These are phyloP conservation scores for Penelope pileata DNA, from an alignment of 2,113 vertebrate species.

Conservation along the genomic window DNA sequence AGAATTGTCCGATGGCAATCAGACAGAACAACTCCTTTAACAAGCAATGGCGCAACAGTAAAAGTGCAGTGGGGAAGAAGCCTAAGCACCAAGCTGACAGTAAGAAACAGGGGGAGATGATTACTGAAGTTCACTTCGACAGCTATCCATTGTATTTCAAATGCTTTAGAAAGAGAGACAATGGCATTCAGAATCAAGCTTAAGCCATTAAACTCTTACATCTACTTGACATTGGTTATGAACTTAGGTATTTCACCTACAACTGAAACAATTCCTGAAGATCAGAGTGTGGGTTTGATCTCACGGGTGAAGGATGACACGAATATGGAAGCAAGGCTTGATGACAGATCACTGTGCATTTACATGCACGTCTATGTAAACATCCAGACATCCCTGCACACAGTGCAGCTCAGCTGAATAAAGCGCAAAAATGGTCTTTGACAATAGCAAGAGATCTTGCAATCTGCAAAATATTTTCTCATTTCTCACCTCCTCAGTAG, in stretches of 20 bases:
- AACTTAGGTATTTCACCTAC: background rate
- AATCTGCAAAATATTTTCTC: background rate
- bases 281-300: background rate
- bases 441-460: background rate
- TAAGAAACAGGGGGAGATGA: background rate
- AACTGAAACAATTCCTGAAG: background rate
- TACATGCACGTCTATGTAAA: accelerated
- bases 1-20: background rate
- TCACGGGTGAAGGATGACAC: background rate
- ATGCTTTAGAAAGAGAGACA: background rate
- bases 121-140: background rate
- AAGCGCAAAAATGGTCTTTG: background rate
- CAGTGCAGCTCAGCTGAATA: accelerated
- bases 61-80: background rate
- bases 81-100: background rate
- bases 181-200: background rate
- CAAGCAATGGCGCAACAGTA: background rate
- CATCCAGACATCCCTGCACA: background rate
- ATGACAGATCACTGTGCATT: background rate
- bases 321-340: accelerated
- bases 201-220: background rate
- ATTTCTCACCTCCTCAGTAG: background rate
- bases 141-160: accelerated
- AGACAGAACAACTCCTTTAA: background rate
- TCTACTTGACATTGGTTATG: background rate